phyloP scores from a whole-genome alignment of 2,797 vertebrate species.

The Anisognathus igniventris region DNA sequence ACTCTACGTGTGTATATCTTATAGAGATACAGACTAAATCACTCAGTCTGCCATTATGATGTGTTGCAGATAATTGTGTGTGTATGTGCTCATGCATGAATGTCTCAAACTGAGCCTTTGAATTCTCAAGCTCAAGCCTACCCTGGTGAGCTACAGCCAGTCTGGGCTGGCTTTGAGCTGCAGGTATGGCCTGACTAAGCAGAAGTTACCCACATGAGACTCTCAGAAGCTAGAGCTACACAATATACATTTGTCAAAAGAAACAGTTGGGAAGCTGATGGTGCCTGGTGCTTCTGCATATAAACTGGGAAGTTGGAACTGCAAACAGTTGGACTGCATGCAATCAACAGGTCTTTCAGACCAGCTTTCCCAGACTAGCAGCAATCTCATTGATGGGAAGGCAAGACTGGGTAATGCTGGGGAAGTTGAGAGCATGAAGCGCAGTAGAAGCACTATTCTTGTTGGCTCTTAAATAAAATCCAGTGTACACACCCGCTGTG shows the following conservation, averaged over 20 bases:
- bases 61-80: neutral
- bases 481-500: neutral
- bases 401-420: neutral
- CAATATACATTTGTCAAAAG: neutral
- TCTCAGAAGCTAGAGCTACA: neutral
- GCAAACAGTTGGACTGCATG: neutral
- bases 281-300: neutral
- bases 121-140: neutral
- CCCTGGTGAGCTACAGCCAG: neutral
- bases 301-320: neutral
- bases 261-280: neutral
- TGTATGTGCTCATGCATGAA: neutral
- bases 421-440: neutral
- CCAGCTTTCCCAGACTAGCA: neutral
- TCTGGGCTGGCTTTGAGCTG: neutral
- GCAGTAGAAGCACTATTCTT: neutral
- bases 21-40: neutral
- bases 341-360: neutral
- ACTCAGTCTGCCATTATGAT: neutral
- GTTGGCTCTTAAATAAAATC: neutral
- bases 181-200: neutral
- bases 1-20: accelerated
- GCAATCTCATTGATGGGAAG: neutral
- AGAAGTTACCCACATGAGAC: neutral
- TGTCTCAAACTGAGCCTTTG: neutral